phyloP scores from a whole-genome alignment of 2,888 invertebrate species.

The Dioctria rufipes region DNA sequence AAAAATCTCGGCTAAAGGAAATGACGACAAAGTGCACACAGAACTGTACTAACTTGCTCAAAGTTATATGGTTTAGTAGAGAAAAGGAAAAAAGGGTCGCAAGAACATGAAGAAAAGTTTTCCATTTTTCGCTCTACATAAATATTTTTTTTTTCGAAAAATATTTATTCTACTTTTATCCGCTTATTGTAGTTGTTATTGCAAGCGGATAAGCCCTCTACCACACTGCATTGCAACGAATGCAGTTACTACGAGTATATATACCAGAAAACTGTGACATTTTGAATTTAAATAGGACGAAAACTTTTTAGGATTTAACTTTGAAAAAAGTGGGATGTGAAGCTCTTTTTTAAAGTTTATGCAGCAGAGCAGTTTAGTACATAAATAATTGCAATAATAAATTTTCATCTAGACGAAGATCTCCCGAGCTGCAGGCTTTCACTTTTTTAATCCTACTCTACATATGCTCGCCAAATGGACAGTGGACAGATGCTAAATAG shows the following conservation, averaged over 20 bases:
- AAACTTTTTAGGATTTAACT: constrained; percentile 8
- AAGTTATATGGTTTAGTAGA: background rate
- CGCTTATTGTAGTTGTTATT: background rate
- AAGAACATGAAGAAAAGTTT: background rate
- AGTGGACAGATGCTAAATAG: constrained; percentile 5
- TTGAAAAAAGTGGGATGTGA: background rate
- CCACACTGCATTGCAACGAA: background rate
- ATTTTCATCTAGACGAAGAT: background rate
- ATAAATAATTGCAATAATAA: constrained; percentile 10
- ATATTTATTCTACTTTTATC: constrained; percentile 1
- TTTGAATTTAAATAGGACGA: background rate
- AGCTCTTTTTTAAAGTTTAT: background rate
- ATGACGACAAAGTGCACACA: background rate
- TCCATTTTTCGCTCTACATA: background rate
- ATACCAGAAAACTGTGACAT: background rate
- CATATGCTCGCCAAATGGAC: background rate
- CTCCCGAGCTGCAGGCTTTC: background rate
- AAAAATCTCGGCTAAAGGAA: background rate
- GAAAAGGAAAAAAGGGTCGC: background rate
- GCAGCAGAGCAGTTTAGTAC: background rate
- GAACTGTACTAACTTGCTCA: background rate
- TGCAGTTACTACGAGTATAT: background rate
- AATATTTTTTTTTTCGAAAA: constrained; percentile 3
- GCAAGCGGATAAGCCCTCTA: background rate
- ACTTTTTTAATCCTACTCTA: background rate